These are phyloP conservation scores for Accipiter virgatus DNA, from an alignment of 2,113 vertebrate genomes.

Conservation along the genomic window DNA sequence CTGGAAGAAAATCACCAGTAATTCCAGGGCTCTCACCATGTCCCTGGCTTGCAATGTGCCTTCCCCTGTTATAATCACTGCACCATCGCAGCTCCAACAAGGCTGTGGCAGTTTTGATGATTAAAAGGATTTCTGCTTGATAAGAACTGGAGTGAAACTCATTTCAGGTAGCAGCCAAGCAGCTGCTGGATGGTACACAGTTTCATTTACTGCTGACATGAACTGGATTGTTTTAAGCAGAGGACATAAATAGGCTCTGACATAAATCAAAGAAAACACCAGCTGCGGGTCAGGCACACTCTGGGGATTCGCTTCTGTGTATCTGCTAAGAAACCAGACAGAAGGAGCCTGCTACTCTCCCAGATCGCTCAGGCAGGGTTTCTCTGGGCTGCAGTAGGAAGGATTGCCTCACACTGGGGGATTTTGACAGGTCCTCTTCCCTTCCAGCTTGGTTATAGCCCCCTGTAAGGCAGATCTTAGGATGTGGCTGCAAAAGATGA, in stretches of 20 bases:
- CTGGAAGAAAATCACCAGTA: neutral
- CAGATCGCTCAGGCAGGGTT: neutral
- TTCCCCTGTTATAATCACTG: neutral
- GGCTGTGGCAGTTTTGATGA: constrained; percentile 2
- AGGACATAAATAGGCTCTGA: constrained; percentile 41
- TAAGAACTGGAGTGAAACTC: constrained; percentile 59
- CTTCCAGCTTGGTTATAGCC: neutral
- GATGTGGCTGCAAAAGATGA: neutral
- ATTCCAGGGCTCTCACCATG: neutral
- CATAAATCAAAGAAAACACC: constrained; percentile 64
- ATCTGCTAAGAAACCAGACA: neutral
- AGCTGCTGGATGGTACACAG: constrained; percentile 53
- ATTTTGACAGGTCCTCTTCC: neutral
- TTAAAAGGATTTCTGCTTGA: constrained; percentile 50
- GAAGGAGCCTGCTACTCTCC: neutral
- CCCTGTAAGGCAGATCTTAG: neutral
- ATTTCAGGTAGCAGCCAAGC: constrained; percentile 56
- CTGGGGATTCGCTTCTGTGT: neutral
- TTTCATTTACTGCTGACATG: constrained; percentile 55
- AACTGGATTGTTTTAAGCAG: constrained; percentile 60
- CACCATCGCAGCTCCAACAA: neutral
- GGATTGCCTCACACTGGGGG: neutral
- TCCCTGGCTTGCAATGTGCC: neutral
- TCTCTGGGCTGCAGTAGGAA: neutral
- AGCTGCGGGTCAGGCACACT: constrained; percentile 17